Percentiles rank a stretch among this genome's conserved stretches.
Conservation (phyloP, 92 coral and sea anemone genomes). For the Parazoanthus swiftii region DNA sequence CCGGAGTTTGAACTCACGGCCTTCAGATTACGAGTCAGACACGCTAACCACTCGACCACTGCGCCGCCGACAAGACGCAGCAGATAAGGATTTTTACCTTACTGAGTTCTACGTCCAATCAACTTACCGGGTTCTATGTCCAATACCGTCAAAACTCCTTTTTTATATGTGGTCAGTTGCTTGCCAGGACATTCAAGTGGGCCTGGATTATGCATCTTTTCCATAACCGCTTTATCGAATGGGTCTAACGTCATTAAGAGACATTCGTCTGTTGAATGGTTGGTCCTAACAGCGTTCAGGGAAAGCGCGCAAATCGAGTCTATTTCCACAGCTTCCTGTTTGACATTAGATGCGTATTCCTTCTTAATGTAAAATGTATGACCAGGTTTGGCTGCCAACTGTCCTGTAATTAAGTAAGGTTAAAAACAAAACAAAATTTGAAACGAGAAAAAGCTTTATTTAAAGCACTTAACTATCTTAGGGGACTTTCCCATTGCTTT, state of each 20-base stretch:
- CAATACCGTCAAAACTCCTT: slow-evolving; percentile 55
- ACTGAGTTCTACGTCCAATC: no score
- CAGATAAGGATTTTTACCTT: no score
- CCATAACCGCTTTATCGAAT: slow-evolving; percentile 55
- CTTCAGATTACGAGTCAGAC: no score
- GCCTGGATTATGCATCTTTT: slow-evolving; percentile 49
- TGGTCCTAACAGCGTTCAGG: slow-evolving; percentile 16
- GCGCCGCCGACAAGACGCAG: no score
- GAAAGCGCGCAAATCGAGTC: slow-evolving; percentile 61
- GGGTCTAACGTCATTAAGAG: slow-evolving; percentile 77
- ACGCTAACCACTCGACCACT: no score
- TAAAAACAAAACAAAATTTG: not conserved
- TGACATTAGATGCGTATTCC: slow-evolving; percentile 22
- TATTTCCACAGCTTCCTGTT: slow-evolving; percentile 31
- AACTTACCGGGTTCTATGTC: not conserved
- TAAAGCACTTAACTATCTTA: no score
- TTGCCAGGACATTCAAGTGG: slow-evolving; percentile 66
- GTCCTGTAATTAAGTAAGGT: slow-evolving; percentile 12
- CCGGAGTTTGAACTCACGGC: no score
- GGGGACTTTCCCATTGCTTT: not conserved
- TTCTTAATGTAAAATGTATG: slow-evolving; percentile 56
- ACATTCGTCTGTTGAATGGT: slow-evolving; percentile 54
- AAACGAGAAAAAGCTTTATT: not conserved
- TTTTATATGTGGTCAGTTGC: slow-evolving; percentile 61
- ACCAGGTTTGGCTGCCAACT: slow-evolving; percentile 41